Evolutionary conservation across 2,888 invertebrate species (phyloP), one percentile per base, ranked within the genome.

Genomic region (Gortyna flavago): DNA sequence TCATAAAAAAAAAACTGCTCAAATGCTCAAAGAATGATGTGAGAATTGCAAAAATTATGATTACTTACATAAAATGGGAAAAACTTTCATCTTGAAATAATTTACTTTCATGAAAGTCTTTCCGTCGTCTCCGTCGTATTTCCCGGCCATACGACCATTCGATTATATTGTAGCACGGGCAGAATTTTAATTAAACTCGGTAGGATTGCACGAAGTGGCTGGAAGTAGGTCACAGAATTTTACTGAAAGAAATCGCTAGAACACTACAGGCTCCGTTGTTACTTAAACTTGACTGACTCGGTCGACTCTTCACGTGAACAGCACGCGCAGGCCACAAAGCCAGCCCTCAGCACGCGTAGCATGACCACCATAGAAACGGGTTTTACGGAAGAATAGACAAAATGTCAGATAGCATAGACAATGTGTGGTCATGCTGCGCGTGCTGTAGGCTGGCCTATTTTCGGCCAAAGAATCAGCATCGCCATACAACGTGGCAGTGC

Each of bases 101-200:
- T 66, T 41, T 18, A 67, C 29, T 13, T 44, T 29, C 11, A 21
- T 41, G 11, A 44, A 29, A 67, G 29, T 29, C 21, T 13, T 3
- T 18, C 25, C 68, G 18, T 2, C 68, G 25, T 51, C 68, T 25
- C 25, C 32, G 11, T 18, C 18, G n/a, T 54, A 35, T n/a, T 6
- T 18, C 16, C 25, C 51, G 16, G 48, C 32, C 25, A 32, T 25
- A n/a, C 9, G 54, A 32, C 32, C 51, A 18, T 54, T 51, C 18
- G 25, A 18, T n/a, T 6, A 35, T 18, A 68, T 7, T 35, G 32
- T 11, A 18, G 32, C 9, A 4, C 32, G 32, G 11, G 51, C 35
- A 68, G 51, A 54, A 54, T 54, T 68, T 68, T 68, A 51, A 69
- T 69, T 69, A 54, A 69, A 69, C 35, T 69, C 7, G 6, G 54